A percentile compares a stretch with the other conserved stretches of the same genome.
Conservation (phyloP, 2,113 vertebrate species). For the Spilogale gracilis region DNA sequence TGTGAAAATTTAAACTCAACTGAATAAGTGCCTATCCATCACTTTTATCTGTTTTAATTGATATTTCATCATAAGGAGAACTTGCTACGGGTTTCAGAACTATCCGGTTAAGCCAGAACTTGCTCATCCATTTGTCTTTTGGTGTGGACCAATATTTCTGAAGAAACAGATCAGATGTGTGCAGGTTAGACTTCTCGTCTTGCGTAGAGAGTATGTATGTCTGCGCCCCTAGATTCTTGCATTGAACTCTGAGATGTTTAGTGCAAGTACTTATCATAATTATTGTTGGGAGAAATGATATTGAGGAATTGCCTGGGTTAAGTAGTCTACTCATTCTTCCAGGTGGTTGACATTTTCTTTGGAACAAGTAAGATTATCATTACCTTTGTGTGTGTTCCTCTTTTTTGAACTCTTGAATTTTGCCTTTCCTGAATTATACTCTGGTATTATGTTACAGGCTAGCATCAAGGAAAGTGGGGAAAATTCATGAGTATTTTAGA, state of each 20-base stretch:
- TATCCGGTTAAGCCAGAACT: neutral
- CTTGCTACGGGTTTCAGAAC: neutral
- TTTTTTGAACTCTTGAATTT: neutral
- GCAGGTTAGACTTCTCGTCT: neutral
- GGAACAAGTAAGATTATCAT: neutral
- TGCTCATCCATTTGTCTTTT: neutral
- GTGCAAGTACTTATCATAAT: neutral
- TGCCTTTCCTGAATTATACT: neutral
- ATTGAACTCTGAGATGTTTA: neutral
- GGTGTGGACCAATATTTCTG: constrained; percentile 10
- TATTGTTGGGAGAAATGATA: neutral
- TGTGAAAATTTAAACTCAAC: constrained; percentile 37
- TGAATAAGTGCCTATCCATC: neutral
- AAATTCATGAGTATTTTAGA: constrained; percentile 32
- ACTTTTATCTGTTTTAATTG: constrained; percentile 52
- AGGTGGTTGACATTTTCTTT: constrained; percentile 5
- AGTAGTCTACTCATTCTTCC: neutral
- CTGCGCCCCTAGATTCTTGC: neutral
- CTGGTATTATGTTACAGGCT: neutral
- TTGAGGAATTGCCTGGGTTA: neutral
- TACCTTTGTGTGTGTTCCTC: neutral
- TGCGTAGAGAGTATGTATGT: neutral
- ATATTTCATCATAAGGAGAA: constrained; percentile 38
- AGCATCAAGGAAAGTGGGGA: neutral
- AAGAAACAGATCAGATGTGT: neutral